phyloP scores from a whole-genome alignment of 2,888 invertebrate genomes.

The Lathronympha strigana region DNA sequence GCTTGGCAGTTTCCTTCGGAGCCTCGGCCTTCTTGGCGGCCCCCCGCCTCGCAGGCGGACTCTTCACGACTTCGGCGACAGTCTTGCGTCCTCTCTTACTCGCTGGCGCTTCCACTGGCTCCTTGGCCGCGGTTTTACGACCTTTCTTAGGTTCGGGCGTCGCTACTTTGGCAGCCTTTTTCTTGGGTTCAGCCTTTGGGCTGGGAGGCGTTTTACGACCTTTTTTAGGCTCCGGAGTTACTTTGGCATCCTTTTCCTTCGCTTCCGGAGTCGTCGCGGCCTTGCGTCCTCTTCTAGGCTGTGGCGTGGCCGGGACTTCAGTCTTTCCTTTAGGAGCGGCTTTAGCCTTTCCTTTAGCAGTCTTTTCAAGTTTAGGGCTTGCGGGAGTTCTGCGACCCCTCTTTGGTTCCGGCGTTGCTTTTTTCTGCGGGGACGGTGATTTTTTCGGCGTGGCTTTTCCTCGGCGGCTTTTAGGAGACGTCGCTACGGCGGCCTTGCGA shows the following conservation, averaged over 20 bases:
- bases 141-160: background rate
- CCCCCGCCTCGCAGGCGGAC: constrained; percentile 12
- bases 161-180: background rate
- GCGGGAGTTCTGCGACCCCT: background rate
- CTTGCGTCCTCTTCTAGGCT: constrained; percentile 3
- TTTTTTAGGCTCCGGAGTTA: constrained; percentile 42
- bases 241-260: background rate
- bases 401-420: background rate
- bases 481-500: background rate
- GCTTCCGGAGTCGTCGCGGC: constrained; percentile 1
- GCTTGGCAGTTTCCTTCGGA: background rate
- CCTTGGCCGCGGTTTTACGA: background rate
- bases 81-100: constrained; percentile 11
- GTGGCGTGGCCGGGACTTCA: background rate
- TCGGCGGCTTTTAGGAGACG: background rate
- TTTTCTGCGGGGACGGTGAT: background rate
- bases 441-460: background rate
- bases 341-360: background rate
- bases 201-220: constrained; percentile 45
- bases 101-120: constrained; percentile 32
- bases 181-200: background rate
- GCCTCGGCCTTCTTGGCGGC: background rate
- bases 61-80: constrained; percentile 23
- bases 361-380: background rate
- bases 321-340: background rate